Percentiles rank a stretch among this genome's conserved stretches.
Conservation (phyloP, 2,888 invertebrate genomes). For the Drosophila flavopinicola region DNA sequence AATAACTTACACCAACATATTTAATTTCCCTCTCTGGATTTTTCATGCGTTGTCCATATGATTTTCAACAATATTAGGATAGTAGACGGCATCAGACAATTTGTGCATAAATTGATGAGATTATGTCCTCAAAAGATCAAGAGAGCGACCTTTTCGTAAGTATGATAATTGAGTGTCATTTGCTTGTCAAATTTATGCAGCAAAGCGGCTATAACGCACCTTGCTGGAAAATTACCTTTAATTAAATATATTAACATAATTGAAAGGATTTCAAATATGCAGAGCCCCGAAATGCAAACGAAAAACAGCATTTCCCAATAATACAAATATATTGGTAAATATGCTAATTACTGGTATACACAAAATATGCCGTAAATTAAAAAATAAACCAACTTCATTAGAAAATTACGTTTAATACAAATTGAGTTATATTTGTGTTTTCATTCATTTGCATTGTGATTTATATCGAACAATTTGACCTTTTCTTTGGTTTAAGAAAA, state of each 20-base stretch:
- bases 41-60: background rate
- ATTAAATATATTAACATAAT: background rate
- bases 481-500: background rate
- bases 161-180: conserved; percentile 27
- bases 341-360: background rate
- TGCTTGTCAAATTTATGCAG: too few species aligned
- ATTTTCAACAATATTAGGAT: conserved; percentile 13
- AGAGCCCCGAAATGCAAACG: background rate
- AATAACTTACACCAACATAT: background rate
- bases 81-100: too few species aligned
- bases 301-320: background rate
- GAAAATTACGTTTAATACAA: too few species aligned
- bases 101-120: conserved; percentile 44
- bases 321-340: background rate
- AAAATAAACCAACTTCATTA: too few species aligned
- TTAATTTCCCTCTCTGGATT: background rate
- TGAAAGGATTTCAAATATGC: background rate
- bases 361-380: too few species aligned
- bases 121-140: conserved; percentile 13
- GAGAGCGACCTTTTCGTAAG: conserved; percentile 14
- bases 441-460: background rate
- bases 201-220: too few species aligned
- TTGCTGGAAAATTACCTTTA: background rate
- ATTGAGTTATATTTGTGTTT: too few species aligned
- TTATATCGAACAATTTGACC: background rate